These are phyloP conservation scores for Eupithecia centaureata DNA, from an alignment of 2,888 invertebrate species.

Conservation along the genomic window DNA sequence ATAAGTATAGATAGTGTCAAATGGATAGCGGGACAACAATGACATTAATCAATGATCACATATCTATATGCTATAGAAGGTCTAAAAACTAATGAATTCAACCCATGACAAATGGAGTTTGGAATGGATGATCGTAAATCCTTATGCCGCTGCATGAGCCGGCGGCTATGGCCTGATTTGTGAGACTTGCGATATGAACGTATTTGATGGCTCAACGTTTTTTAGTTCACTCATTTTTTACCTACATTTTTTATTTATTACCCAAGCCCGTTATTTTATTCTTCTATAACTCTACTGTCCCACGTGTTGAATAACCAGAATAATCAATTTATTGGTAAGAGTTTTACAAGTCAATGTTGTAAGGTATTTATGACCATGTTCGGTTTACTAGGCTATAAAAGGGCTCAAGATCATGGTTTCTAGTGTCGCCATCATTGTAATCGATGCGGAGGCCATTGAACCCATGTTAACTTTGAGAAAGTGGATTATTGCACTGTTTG, in stretches of 20 bases:
- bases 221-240: neutral
- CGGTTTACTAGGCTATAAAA: neutral
- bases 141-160: neutral
- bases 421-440: neutral
- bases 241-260: too few relatives aligned
- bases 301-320: too few relatives aligned
- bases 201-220: neutral
- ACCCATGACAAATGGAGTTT: neutral
- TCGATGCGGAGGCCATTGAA: neutral
- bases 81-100: constrained; percentile 1
- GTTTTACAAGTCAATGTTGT: too few relatives aligned
- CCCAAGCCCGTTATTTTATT: too few relatives aligned
- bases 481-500: neutral
- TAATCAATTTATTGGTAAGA: too few relatives aligned
- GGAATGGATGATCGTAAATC: neutral
- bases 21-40: neutral
- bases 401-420: neutral
- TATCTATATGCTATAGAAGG: neutral
- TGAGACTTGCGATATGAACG: neutral
- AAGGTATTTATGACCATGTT: neutral
- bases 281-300: too few relatives aligned
- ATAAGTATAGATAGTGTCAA: too few relatives aligned
- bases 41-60: neutral
- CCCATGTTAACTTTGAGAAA: neutral
- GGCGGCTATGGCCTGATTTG: neutral